Evolutionary conservation across 2,888 invertebrate species (phyloP), one percentile per base, ranked within the genome.

Genomic region (Volucella inanis): DNA sequence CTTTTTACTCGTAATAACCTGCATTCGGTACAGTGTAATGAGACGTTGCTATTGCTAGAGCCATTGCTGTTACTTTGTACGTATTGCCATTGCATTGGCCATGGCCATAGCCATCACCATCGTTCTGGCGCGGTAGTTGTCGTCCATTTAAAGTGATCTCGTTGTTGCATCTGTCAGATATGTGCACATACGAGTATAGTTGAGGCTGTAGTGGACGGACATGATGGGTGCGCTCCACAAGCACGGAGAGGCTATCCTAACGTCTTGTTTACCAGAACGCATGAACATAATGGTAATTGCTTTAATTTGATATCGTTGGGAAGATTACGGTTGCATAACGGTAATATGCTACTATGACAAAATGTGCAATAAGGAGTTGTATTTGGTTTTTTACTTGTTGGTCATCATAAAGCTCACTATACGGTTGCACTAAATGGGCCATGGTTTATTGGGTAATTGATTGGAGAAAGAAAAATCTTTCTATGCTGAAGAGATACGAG

Each of bases 271-370:
- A 80, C 75, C 52, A 55, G 61, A 80, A 84, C 80, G 65, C 75
- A 75, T 55, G 70, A 64, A 75, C 80, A 84, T 84, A 75, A 84
- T 84, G 67, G 80, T 80, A 80, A 84, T 84, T 84, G 84, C 80
- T 71, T 61, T 80, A 84, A 71, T 80, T 84, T 79, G 84, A 84
- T 84, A 80, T 67, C 61, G 39, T 55, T 49, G 54, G 43, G 8
- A 45, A 78, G 67, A 82, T 78, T 78, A 75, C 62, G 41, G 18
- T 18, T 64, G 62, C 50, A 31, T 75, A 84, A 79, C 83, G 83
- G 83, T 75, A 14, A 52, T 52, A 9, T 12, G 14, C 18, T 55
- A 4, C 52, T 64, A 62, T 72, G 62, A 62, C 45, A 54, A 52
- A 62, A 61, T 22, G 70, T 50, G 15, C 47, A 41, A 8, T 54